Percentiles rank a stretch among this genome's conserved stretches.
These are phyloP conservation scores for Oncopodura yosiiana DNA, from an alignment of 1,140 invertebrate genomes.

Conservation along the genomic window DNA sequence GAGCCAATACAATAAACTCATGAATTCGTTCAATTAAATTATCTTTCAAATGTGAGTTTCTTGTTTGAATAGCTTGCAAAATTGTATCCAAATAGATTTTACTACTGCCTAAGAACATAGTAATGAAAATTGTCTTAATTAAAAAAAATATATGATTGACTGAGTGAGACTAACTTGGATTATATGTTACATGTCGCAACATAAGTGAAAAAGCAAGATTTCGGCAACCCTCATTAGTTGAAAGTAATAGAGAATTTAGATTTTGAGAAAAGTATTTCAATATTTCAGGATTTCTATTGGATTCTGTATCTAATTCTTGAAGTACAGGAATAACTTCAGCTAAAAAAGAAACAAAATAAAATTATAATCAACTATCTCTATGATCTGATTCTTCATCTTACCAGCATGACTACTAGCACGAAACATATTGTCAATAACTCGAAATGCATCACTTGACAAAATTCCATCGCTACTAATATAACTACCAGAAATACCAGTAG, in stretches of 20 bases:
- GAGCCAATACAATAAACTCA: constrained; percentile 68
- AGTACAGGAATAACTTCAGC: constrained; percentile 53
- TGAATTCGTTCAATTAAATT: constrained; percentile 70
- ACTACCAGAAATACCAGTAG: constrained; percentile 1
- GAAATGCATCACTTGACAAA: constrained; percentile 3
- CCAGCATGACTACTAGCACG: constrained; percentile 33
- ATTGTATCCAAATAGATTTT: constrained; percentile 58
- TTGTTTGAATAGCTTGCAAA: constrained; percentile 66
- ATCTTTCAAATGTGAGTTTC: constrained; percentile 63
- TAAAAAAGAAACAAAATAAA: constrained; percentile 34
- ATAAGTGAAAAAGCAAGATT: constrained; percentile 54
- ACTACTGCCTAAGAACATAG: constrained; percentile 41
- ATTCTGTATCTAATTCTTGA: constrained; percentile 61
- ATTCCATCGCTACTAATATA: not conserved
- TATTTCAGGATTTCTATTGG: constrained; percentile 54
- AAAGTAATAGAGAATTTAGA: constrained; percentile 51
- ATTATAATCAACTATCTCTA: not conserved
- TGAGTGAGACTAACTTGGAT: constrained; percentile 43
- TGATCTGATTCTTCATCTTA: constrained; percentile 1
- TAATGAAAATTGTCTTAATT: constrained; percentile 35
- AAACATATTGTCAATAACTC: constrained; percentile 35
- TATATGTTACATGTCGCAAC: constrained; percentile 54
- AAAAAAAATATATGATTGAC: constrained; percentile 31
- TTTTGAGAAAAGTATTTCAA: constrained; percentile 56
- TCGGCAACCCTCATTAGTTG: constrained; percentile 52